Conservation (phyloP, 2,888 invertebrate species). For the Cataglyphis altisquamis region DNA sequence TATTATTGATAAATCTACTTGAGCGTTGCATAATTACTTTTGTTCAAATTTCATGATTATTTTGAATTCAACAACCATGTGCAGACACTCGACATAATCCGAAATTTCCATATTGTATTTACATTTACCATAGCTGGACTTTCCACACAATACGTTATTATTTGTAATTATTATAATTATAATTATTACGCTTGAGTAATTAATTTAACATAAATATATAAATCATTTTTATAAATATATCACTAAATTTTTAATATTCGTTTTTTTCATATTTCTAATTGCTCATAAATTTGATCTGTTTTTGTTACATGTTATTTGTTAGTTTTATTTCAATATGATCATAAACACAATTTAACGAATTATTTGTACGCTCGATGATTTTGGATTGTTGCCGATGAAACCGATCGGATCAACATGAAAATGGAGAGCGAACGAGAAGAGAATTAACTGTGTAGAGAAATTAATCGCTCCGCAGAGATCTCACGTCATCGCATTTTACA, state of each 20-base stretch:
- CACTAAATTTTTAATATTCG: not conserved
- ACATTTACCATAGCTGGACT: not conserved
- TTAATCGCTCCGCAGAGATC: slow-evolving; percentile 35
- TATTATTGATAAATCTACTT: slow-evolving; percentile 33
- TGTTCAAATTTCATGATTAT: slow-evolving; percentile 15
- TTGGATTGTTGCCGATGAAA: slow-evolving; percentile 21
- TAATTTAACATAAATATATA: not conserved
- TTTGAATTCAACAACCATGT: slow-evolving; percentile 3
- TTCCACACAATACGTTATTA: not conserved
- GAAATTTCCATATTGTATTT: not conserved
- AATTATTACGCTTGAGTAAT: not conserved
- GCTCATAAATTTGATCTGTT: not conserved
- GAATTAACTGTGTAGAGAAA: slow-evolving; percentile 3
- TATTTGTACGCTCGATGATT: slow-evolving; percentile 24
- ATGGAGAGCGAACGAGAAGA: not conserved
- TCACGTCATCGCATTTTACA: slow-evolving; percentile 19
- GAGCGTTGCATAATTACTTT: slow-evolving; percentile 1
- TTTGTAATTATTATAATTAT: not conserved
- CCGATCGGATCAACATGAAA: not conserved
- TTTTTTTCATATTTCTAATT: not conserved
- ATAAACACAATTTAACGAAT: not conserved
- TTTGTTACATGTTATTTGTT: not conserved
- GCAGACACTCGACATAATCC: not conserved
- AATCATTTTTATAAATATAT: not conserved
- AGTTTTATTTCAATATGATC: not conserved